A percentile compares a stretch with the other conserved stretches of the same genome.
Evolutionary conservation across 2,888 invertebrate species (phyloP).

Genomic region (Hyposoter dolosus): DNA sequence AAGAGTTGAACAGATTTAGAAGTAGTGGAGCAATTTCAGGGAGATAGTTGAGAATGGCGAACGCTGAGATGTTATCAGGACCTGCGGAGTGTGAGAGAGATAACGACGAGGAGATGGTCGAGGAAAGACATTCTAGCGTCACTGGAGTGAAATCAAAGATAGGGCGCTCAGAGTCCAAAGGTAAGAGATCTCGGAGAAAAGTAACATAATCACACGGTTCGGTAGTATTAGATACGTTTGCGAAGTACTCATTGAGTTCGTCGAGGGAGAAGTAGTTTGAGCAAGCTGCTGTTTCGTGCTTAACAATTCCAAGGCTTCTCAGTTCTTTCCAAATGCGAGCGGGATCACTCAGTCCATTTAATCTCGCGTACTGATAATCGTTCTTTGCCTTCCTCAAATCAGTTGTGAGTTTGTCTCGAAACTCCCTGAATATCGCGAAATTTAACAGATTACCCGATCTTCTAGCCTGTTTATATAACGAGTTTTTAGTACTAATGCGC

Average conservation of each 20-base stretch:
- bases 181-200: not conserved
- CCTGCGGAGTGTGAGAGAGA: not conserved
- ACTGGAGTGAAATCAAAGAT: not conserved
- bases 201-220: not conserved
- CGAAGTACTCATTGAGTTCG: not conserved
- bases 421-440: not conserved
- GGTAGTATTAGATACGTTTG: not conserved
- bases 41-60: not conserved
- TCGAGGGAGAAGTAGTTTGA: not conserved
- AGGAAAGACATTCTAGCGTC: not conserved
- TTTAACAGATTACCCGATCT: not conserved
- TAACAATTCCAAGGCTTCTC: not conserved
- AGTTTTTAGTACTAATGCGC: not conserved
- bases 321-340: constrained; percentile 1
- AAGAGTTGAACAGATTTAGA: constrained; percentile 29
- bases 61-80: not conserved
- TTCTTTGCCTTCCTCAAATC: not conserved
- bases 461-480: not conserved
- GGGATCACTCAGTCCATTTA: not conserved
- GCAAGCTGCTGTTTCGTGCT: not conserved
- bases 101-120: not conserved
- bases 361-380: not conserved
- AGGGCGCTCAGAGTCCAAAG: not conserved
- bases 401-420: not conserved
- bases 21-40: not conserved